These are phyloP conservation scores for Acanthosepion lycidas DNA, from an alignment of 2,888 invertebrate genomes.

Conservation along the genomic window DNA sequence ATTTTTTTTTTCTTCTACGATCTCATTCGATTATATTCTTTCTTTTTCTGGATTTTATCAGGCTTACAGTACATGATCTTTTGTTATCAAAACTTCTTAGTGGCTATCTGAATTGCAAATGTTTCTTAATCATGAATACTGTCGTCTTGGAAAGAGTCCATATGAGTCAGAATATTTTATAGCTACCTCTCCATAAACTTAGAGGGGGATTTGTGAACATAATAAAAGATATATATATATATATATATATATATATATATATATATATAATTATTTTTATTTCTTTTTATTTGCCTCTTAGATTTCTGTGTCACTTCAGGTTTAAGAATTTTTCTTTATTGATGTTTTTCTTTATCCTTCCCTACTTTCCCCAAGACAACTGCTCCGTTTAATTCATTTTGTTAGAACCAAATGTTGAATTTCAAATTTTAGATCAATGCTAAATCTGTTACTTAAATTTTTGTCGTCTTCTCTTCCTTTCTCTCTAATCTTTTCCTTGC, in stretches of 20 bases:
- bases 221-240: background rate
- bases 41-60: background rate
- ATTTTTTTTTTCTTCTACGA: background rate
- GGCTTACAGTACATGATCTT: background rate
- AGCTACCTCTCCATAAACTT: background rate
- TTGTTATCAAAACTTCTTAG: constrained; percentile 33
- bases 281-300: background rate
- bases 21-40: background rate
- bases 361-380: background rate
- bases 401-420: constrained; percentile 6
- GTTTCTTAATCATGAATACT: constrained; percentile 20
- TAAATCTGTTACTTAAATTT: background rate
- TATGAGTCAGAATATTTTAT: background rate
- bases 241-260: background rate
- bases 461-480: background rate
- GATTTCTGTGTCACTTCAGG: background rate
- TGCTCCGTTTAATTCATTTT: background rate
- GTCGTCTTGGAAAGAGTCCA: constrained; percentile 33
- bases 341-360: background rate
- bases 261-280: too few species aligned
- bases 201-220: background rate
- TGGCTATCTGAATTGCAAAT: background rate
- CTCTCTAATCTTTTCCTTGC: background rate
- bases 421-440: background rate
- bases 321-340: background rate